Base-by-base conservation (phyloP, 2,888 invertebrate genomes). In the Aspidiotus rigidus region DNA sequence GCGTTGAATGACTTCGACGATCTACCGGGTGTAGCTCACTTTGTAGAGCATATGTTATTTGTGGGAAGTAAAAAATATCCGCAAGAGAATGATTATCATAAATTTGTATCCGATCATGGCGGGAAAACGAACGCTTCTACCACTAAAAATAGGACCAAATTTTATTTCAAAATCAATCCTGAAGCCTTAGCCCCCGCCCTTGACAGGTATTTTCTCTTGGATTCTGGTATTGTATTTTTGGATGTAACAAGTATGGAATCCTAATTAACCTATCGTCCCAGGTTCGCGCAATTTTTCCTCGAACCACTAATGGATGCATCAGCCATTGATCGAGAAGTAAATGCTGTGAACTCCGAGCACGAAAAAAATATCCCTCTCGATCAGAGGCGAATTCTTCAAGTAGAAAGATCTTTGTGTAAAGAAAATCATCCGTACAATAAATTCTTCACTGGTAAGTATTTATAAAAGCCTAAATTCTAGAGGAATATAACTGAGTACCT, bases 31-130 rank as follows among this genome's bases (percentile, higher is more conserved):
- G 78, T 98, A 74, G 98, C 98, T 0, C 98, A 99, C 79, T 98
- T 99, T 79, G 95, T 96, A 78, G 98, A 99, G 77, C 98, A 99
- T 79, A 99, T 99, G 98, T 83, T 99, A 55, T 99, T 99, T 77
- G 79, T 98, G 73, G 99, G 99, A 7, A 98, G 97, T 0, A 82
- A 90, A 77, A 97, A 97, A 78, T 93, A 90, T 80, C 92, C 93
- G 8, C 81, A 84, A 78, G 93, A 95, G 79, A 96, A 97, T 79
- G 92, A 90, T 72, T 97, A 96, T 77, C 88, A 83, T 72, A 90
- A 90, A 78, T 98, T 87, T 79, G 80, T 98, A 1, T 87, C 89
- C 0, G 91, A 95, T 76, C 89, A 97, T 78, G 93, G 94, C 1
- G 98, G 98, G 0, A 82, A 83, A 6, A 88, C 88, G 15, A 99